These are phyloP conservation scores for Drosophila carrolli DNA, from an alignment of 1,140 invertebrate species.

Conservation along the genomic window DNA sequence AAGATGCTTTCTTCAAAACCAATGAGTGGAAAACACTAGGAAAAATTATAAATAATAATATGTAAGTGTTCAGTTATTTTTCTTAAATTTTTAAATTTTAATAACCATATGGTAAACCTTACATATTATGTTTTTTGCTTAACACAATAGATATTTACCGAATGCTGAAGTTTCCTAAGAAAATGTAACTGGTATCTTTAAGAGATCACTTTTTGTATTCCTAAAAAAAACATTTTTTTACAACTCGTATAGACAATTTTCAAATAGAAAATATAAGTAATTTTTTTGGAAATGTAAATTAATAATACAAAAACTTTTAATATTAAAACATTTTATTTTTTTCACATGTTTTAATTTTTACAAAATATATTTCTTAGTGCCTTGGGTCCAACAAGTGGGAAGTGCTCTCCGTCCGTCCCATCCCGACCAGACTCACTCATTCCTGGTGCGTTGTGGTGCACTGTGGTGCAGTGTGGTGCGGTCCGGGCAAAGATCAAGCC, in stretches of 20 bases:
- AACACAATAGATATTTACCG: no score
- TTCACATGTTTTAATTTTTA: background rate
- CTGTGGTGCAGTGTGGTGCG: conserved; percentile 12
- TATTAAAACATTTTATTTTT: background rate
- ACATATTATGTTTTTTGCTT: no score
- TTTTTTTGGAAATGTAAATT: background rate
- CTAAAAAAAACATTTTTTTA: no score
- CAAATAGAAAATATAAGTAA: background rate
- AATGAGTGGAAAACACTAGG: background rate
- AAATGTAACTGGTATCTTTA: no score
- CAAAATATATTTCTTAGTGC: conserved; percentile 12
- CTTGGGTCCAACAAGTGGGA: conserved; percentile 72
- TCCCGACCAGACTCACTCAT: conserved; percentile 6
- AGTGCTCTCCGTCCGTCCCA: conserved; percentile 49
- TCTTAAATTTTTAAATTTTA: background rate
- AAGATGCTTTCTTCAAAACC: conserved; percentile 7
- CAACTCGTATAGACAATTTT: no score
- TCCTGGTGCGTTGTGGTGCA: conserved; percentile 16
- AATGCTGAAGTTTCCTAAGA: no score
- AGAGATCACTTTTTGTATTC: no score
- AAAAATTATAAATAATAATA: background rate
- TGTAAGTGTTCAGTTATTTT: no score
- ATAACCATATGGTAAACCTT: no score
- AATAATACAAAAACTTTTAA: background rate
- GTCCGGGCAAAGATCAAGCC: conserved; percentile 74